These are phyloP conservation scores for Hyla sarda DNA, from an alignment of 2,113 vertebrate genomes.

Conservation along the genomic window DNA sequence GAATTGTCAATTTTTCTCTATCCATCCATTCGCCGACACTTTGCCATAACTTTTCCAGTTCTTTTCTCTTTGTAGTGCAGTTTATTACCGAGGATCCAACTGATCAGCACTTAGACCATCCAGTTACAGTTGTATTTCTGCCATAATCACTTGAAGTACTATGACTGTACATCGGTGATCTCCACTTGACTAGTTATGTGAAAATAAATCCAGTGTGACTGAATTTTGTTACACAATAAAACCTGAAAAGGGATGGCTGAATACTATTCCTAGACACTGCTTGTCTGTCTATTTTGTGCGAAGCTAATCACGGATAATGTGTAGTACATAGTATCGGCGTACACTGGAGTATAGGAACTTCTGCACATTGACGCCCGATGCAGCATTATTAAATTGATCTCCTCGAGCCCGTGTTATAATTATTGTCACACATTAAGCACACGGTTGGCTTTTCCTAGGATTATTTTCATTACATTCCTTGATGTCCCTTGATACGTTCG, in stretches of 20 bases:
- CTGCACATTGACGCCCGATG: neutral
- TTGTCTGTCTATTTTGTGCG: neutral
- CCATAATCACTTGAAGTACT: neutral
- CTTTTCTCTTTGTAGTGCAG: too few species aligned
- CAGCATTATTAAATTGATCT: constrained; percentile 44
- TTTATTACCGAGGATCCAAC: neutral
- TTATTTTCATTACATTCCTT: constrained; percentile 73
- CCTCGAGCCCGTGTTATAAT: constrained; percentile 63
- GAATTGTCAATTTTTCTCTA: too few species aligned
- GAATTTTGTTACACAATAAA: neutral
- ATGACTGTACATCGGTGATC: neutral
- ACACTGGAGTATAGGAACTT: neutral
- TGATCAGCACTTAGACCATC: neutral
- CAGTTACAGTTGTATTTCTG: too few species aligned
- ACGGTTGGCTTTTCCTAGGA: constrained; percentile 59
- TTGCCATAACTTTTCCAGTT: neutral
- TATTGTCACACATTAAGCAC: constrained; percentile 69
- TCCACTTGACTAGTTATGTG: neutral
- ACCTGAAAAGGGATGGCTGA: neutral
- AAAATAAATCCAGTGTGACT: neutral
- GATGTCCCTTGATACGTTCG: constrained; percentile 80
- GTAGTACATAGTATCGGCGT: neutral
- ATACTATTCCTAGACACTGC: neutral
- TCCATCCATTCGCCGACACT: too few species aligned
- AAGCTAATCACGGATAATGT: neutral